Conservation (phyloP, 2,888 invertebrate species). For the Brassicogethes aeneus region DNA sequence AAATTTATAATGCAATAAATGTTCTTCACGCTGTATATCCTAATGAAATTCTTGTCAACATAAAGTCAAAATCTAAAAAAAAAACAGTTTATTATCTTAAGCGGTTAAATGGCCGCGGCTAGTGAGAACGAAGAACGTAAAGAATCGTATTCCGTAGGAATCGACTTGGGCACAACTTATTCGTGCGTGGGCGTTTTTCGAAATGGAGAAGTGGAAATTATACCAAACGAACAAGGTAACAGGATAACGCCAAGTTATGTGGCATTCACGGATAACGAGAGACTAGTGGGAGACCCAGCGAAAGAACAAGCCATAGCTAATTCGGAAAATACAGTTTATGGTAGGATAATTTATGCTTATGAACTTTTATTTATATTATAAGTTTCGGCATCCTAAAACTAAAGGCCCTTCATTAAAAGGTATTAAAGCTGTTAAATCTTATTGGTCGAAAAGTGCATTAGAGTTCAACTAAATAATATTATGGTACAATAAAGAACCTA, state of each 20-base stretch:
- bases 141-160: constrained; percentile 11
- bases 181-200: constrained; percentile 19
- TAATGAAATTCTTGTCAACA: too few relatives aligned
- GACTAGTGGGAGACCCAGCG: constrained; percentile 42
- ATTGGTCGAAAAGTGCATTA: too few relatives aligned
- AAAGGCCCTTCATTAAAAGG: too few relatives aligned
- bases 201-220: constrained; percentile 12
- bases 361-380: too few relatives aligned
- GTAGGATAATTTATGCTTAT: constrained; percentile 15
- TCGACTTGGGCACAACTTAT: constrained; percentile 19
- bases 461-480: too few relatives aligned
- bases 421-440: too few relatives aligned
- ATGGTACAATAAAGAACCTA: too few relatives aligned
- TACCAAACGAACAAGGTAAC: constrained; percentile 9
- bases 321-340: constrained; percentile 46
- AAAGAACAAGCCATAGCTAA: constrained; percentile 40
- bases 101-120: not conserved
- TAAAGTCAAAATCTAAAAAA: too few relatives aligned
- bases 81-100: not conserved
- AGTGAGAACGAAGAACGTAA: not conserved
- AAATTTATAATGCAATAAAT: too few relatives aligned
- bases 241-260: constrained; percentile 10
- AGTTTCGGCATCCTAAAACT: too few relatives aligned
- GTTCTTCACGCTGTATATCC: too few relatives aligned
- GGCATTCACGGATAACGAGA: constrained; percentile 46